Evolutionary conservation across 1,140 invertebrate genomes (phyloP).

Genomic region (Solen grandis): DNA sequence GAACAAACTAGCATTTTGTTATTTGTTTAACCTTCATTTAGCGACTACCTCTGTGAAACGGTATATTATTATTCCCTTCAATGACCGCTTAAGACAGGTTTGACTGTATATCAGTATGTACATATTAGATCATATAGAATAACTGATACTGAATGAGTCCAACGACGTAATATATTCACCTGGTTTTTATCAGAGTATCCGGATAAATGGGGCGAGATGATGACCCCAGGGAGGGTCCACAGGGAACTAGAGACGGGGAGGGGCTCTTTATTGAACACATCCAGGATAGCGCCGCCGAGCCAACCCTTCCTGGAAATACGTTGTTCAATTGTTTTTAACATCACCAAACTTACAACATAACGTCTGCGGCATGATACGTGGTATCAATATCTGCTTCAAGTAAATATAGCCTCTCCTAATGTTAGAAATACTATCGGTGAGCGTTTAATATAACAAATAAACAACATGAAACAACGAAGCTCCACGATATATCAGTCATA

Average conservation of each 20-base stretch:
- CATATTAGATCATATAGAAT: too few relatives aligned
- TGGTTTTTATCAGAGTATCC: conserved; percentile 54
- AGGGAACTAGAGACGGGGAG: conserved; percentile 82
- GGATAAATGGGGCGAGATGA: conserved; percentile 84
- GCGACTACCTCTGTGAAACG: background rate
- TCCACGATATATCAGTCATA: background rate
- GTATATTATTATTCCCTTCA: too few relatives aligned
- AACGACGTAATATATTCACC: too few relatives aligned
- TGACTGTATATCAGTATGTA: too few relatives aligned
- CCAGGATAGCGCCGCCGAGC: conserved; percentile 84
- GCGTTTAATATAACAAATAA: background rate
- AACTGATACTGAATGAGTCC: too few relatives aligned
- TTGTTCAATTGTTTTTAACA: background rate
- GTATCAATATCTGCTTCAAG: too few relatives aligned
- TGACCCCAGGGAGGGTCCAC: conserved; percentile 82
- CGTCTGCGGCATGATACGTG: too few relatives aligned
- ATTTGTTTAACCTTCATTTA: too few relatives aligned
- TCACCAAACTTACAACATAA: background rate
- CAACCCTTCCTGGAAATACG: conserved; percentile 74
- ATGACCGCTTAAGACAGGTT: too few relatives aligned
- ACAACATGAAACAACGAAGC: background rate
- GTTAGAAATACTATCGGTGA: too few relatives aligned
- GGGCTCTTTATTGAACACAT: conserved; percentile 85
- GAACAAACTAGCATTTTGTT: too few relatives aligned
- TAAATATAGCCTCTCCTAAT: too few relatives aligned